These are phyloP conservation scores for Meliscaeva auricollis DNA, from an alignment of 2,888 invertebrate genomes.

Conservation along the genomic window DNA sequence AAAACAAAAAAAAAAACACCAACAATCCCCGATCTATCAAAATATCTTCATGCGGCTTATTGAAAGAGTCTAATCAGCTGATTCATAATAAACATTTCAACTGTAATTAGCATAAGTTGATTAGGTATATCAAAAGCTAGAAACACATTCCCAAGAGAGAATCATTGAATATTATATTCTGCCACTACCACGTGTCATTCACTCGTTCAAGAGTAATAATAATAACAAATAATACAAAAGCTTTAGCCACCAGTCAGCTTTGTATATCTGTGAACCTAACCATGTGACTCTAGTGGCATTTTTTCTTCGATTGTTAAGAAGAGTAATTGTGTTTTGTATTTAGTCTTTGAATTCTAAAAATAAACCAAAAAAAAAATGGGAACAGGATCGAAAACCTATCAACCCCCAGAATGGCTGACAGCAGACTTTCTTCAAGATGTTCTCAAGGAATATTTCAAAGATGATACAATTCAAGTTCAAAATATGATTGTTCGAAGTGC, in stretches of 20 bases:
- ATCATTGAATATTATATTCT: too few species aligned
- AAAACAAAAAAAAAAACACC: not conserved
- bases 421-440: slow-evolving; percentile 82
- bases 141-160: slow-evolving; percentile 5
- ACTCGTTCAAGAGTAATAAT: not conserved
- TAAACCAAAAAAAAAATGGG: slow-evolving; percentile 78
- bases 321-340: slow-evolving; percentile 35
- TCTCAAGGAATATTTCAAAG: slow-evolving; percentile 82
- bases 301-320: slow-evolving; percentile 30
- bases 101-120: not conserved
- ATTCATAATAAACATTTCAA: too few species aligned
- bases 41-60: not conserved
- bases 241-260: slow-evolving; percentile 1
- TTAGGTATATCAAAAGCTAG: not conserved
- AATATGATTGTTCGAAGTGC: slow-evolving; percentile 80
- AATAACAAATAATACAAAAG: slow-evolving; percentile 42
- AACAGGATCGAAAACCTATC: slow-evolving; percentile 81
- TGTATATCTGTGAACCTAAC: slow-evolving; percentile 19
- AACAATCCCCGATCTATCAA: not conserved
- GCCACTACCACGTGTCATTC: slow-evolving; percentile 40
- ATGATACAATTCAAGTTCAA: slow-evolving; percentile 79
- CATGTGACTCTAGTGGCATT: slow-evolving; percentile 59
- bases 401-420: slow-evolving; percentile 82
- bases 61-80: slow-evolving; percentile 1
- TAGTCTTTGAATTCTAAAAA: not conserved